Percentiles rank a stretch among this genome's conserved stretches.
Evolutionary conservation across 2,113 vertebrate genomes (phyloP).

Genomic region (Genyomyrus donnyi): DNA sequence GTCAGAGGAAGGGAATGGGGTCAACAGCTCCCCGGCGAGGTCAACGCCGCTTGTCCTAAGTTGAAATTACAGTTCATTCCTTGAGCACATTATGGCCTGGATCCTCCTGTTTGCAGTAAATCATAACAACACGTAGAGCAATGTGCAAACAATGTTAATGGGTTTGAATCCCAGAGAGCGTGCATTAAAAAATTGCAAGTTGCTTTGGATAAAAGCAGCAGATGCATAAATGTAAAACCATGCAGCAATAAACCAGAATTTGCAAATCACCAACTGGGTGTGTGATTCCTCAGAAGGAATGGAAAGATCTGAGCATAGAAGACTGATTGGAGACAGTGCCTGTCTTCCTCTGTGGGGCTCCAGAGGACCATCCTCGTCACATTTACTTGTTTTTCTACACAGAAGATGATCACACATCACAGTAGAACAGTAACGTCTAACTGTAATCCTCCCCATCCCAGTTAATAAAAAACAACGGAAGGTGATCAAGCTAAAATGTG

Average conservation of each 20-base stretch:
- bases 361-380: neutral
- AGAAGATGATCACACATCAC: neutral
- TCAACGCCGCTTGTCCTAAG: neutral
- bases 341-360: neutral
- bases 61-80: neutral
- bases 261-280: neutral
- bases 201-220: neutral
- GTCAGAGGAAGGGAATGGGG: neutral
- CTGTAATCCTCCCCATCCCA: neutral
- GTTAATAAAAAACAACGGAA: neutral
- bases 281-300: neutral
- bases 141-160: neutral
- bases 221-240: neutral
- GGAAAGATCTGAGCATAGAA: neutral
- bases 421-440: neutral
- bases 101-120: neutral
- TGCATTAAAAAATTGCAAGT: neutral
- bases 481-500: neutral
- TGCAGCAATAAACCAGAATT: neutral
- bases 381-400: neutral
- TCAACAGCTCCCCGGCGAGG: neutral
- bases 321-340: neutral
- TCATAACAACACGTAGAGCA: neutral
- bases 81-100: neutral
- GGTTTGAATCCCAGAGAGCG: neutral